These are phyloP conservation scores for Zootoca vivipara DNA, from an alignment of 2,113 vertebrate genomes.

Conservation along the genomic window DNA sequence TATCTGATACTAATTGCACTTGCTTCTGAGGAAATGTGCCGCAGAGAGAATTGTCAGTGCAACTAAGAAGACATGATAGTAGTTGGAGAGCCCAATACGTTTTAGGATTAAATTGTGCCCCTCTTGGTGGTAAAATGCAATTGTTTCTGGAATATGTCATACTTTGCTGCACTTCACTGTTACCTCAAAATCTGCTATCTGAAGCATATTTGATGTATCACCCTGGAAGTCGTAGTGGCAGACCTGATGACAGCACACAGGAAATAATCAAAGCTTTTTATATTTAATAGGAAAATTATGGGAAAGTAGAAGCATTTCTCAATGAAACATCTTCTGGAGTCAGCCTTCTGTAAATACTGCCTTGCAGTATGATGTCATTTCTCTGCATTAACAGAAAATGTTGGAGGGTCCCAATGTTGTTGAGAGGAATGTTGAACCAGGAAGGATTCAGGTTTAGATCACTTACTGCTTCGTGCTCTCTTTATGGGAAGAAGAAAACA, in stretches of 20 bases:
- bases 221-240: background rate
- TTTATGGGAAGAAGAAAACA: constrained; percentile 76
- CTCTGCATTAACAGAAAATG: constrained; percentile 62
- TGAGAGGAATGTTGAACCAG: constrained; percentile 46
- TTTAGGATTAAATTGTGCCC: background rate
- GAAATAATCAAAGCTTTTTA: constrained; percentile 30
- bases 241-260: background rate
- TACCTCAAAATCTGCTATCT: background rate
- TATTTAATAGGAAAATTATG: constrained; percentile 23
- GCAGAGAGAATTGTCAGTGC: background rate
- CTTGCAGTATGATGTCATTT: constrained; percentile 70
- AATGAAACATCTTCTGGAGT: constrained; percentile 11
- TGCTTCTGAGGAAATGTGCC: background rate
- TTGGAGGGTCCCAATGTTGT: constrained; percentile 40
- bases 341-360: constrained; percentile 1
- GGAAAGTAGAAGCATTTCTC: background rate
- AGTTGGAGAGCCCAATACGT: background rate
- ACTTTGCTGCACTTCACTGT: constrained; percentile 12
- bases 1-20: too few species aligned
- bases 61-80: background rate
- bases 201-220: background rate
- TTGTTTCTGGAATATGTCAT: background rate
- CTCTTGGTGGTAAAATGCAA: background rate
- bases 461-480: constrained; percentile 72
- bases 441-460: constrained; percentile 27